Evolutionary conservation across 1,140 invertebrate genomes (phyloP).

Genomic region (Himalopsyche phryganea): DNA sequence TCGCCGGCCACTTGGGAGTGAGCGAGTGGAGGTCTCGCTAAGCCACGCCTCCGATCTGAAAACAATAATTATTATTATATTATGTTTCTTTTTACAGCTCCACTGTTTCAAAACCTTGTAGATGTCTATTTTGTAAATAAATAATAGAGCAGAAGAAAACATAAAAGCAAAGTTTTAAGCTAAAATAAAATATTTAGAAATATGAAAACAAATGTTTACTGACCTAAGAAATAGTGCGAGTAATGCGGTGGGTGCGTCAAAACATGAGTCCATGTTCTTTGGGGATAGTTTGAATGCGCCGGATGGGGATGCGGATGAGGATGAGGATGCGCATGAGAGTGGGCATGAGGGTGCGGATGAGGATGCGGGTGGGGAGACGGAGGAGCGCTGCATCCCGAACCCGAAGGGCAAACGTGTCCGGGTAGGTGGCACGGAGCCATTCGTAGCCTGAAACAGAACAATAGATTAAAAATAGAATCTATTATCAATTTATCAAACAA

Average conservation of each 20-base stretch:
- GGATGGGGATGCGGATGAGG: conserved; percentile 42
- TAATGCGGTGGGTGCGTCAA: conserved; percentile 29
- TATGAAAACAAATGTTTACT: not conserved
- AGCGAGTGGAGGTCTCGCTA: conserved; percentile 21
- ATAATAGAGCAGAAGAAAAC: not conserved
- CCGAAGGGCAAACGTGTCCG: conserved; percentile 33
- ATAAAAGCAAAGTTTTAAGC: no score
- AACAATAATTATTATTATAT: not conserved
- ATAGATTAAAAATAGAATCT: no score
- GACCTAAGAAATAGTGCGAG: conserved; percentile 18
- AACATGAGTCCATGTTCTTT: conserved; percentile 24
- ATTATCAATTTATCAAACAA: no score
- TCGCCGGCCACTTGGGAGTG: conserved; percentile 17
- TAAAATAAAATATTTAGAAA: no score
- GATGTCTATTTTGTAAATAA: no score
- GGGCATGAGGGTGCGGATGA: conserved; percentile 12
- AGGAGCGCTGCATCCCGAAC: conserved; percentile 38
- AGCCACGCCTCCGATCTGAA: conserved; percentile 9
- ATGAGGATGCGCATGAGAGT: conserved; percentile 25
- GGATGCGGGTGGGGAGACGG: conserved; percentile 37
- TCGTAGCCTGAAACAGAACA: conserved; percentile 18
- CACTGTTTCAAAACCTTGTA: no score
- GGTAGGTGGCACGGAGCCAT: conserved; percentile 24
- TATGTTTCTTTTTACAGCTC: no score
- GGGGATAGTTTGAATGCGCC: conserved; percentile 33